phyloP scores from a whole-genome alignment of 2,888 invertebrate species.

The Hirtodrosophila alboralis region DNA sequence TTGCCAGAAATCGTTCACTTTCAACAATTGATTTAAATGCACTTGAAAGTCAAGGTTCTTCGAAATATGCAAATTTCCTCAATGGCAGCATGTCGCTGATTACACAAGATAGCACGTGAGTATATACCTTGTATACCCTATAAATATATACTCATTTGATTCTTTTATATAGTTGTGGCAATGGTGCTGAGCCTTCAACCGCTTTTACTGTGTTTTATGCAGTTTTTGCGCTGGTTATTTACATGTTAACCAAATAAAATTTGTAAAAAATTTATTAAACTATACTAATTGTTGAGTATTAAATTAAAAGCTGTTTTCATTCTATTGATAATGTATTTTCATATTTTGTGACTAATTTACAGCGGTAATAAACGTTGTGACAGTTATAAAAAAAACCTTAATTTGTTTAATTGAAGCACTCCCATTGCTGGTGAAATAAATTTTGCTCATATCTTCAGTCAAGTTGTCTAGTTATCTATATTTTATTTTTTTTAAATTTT shows the following conservation, averaged over 20 bases:
- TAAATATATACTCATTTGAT: background rate
- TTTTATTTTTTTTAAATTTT: background rate
- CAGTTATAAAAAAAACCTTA: background rate
- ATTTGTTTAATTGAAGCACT: conserved; percentile 2
- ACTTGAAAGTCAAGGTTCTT: conserved; percentile 39
- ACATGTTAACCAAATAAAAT: conserved; percentile 29
- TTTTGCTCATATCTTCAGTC: background rate
- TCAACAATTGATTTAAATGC: conserved; percentile 35
- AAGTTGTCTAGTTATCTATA: no score
- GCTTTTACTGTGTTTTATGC: conserved; percentile 26
- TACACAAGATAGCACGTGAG: conserved; percentile 66
- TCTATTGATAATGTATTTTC: no score
- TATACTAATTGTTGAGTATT: background rate
- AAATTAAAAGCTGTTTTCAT: no score
- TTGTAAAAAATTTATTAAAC: background rate
- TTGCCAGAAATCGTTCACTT: conserved; percentile 54
- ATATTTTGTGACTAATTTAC: no score
- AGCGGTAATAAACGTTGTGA: no score
- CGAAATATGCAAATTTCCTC: conserved; percentile 44
- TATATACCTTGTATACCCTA: background rate
- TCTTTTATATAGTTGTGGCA: conserved; percentile 37
- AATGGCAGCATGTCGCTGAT: conserved; percentile 62
- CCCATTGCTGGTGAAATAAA: conserved; percentile 1
- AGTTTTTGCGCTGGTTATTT: conserved; percentile 29
- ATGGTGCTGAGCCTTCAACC: conserved; percentile 36